Conservation (phyloP, 2,113 vertebrate species). For the Lontra canadensis region DNA sequence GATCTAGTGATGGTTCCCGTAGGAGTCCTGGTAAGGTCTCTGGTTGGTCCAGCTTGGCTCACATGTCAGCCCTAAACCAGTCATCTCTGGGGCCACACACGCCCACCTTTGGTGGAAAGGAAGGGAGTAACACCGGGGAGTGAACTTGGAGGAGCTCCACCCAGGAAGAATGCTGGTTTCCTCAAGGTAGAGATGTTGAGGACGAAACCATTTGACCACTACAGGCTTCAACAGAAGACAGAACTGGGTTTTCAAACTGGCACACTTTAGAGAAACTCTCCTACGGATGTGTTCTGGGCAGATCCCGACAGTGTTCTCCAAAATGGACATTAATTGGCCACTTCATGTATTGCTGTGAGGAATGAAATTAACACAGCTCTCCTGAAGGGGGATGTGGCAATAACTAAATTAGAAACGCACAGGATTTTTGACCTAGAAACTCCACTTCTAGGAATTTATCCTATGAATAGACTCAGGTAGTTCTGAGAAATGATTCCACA, state of each 20-base stretch:
- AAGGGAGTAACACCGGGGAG: neutral
- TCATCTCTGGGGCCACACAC: neutral
- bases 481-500: conserved; percentile 41
- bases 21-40: neutral
- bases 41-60: neutral
- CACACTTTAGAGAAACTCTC: neutral
- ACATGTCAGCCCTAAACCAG: neutral
- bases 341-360: neutral
- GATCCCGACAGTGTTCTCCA: neutral
- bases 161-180: neutral
- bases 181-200: neutral
- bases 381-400: neutral
- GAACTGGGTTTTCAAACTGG: neutral
- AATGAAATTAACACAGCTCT: neutral
- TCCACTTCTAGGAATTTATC: conserved; percentile 46
- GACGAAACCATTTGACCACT: neutral
- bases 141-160: neutral
- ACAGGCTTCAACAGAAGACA: neutral
- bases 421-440: neutral
- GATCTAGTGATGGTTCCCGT: neutral
- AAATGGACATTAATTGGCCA: neutral
- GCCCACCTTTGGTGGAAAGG: neutral
- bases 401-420: neutral
- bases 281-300: neutral
- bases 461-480: neutral